These are phyloP conservation scores for Molorchus minor DNA, from an alignment of 2,888 invertebrate species.

Conservation along the genomic window DNA sequence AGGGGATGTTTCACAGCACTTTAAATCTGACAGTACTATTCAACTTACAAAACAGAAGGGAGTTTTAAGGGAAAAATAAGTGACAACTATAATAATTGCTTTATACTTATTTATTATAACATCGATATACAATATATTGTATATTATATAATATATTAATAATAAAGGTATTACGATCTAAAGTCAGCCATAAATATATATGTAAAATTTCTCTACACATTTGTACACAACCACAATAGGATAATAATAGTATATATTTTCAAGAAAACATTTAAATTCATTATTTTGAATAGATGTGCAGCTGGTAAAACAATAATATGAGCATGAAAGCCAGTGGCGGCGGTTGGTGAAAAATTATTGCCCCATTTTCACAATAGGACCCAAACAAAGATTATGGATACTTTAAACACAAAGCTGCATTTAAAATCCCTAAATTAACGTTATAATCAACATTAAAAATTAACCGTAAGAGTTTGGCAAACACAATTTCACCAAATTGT, in stretches of 20 bases:
- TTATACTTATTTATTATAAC: conserved; percentile 40
- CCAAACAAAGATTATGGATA: not conserved
- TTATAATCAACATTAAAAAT: no score
- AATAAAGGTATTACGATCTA: conserved; percentile 4
- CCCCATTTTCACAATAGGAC: not conserved
- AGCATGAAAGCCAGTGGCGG: no score
- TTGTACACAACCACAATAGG: conserved; percentile 34
- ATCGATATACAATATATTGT: conserved; percentile 43
- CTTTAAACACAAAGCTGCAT: not conserved
- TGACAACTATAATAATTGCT: not conserved
- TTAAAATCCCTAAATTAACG: not conserved
- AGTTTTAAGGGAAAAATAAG: not conserved
- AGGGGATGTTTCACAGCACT: not conserved
- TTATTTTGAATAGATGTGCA: conserved; percentile 20
- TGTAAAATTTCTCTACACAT: conserved; percentile 30
- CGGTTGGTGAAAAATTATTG: no score
- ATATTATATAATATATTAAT: no score
- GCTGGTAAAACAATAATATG: not conserved
- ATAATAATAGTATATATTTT: conserved; percentile 23
- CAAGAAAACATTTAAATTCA: conserved; percentile 29
- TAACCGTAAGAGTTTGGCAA: no score
- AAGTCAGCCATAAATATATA: conserved; percentile 21
- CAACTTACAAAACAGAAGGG: not conserved
- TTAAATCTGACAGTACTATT: not conserved
- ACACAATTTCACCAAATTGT: no score